Evolutionary conservation across 2,113 vertebrate species (phyloP).

Genomic region (Crotalus viridis): DNA sequence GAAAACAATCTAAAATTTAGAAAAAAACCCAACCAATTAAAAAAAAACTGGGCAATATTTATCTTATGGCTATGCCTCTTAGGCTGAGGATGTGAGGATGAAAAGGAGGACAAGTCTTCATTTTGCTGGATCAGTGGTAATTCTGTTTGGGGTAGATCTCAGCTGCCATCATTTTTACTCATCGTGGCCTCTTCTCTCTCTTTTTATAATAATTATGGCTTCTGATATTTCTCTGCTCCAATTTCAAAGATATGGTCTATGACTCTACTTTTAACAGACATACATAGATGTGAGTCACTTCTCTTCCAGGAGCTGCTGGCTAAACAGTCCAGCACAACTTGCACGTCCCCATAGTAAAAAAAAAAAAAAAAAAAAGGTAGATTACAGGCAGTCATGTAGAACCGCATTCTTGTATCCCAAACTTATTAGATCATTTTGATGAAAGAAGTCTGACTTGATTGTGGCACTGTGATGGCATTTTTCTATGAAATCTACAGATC

Average conservation of each 20-base stretch:
- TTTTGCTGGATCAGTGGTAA: not conserved
- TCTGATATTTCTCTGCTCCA: not conserved
- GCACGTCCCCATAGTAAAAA: slow-evolving; percentile 8
- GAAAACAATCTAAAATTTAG: not conserved
- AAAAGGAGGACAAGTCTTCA: not conserved
- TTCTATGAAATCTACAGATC: not conserved
- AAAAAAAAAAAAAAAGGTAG: not conserved
- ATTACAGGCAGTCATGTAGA: not conserved
- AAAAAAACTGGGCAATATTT: not conserved
- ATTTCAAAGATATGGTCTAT: not conserved
- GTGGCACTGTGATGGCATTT: not conserved
- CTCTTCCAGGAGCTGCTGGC: slow-evolving; percentile 2
- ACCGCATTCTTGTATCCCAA: not conserved
- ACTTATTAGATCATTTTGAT: not conserved
- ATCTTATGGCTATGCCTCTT: not conserved
- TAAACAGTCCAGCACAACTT: not conserved
- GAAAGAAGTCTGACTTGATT: not conserved
- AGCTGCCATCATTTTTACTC: not conserved
- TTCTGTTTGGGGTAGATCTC: not conserved
- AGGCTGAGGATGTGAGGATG: not conserved
- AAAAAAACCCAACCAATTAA: not conserved
- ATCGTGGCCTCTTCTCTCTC: not conserved
- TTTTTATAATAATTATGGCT: not conserved
- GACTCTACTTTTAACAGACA: no score
- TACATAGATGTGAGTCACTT: not conserved